Evolutionary conservation across 2,113 vertebrate genomes (phyloP).

Genomic region (Phaethon lepturus): DNA sequence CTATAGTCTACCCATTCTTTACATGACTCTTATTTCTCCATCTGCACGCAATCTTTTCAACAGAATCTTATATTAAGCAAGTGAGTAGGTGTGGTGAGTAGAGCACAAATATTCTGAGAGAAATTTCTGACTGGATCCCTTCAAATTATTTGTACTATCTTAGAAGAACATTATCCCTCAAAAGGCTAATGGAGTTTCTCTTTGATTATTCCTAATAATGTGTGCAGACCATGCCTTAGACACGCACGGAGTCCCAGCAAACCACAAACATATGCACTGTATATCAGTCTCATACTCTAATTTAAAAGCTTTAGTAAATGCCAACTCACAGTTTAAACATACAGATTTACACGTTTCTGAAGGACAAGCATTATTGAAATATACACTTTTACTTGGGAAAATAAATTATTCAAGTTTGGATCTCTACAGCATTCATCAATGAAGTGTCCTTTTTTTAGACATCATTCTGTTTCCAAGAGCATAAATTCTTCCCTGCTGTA

Average conservation of each 20-base stretch:
- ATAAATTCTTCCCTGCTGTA: not conserved
- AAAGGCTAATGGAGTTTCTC: not conserved
- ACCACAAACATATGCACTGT: not conserved
- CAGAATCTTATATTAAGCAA: not conserved
- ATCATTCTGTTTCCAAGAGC: not conserved
- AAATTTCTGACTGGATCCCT: slow-evolving; percentile 30
- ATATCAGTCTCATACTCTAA: not conserved
- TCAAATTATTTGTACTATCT: not conserved
- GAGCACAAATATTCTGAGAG: slow-evolving; percentile 48
- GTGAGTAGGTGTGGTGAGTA: not conserved
- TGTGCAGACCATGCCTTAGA: not conserved
- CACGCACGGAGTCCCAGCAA: not conserved
- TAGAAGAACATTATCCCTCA: not conserved
- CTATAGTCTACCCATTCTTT: not conserved
- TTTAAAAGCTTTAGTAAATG: not conserved
- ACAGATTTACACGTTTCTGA: not conserved
- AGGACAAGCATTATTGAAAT: not conserved
- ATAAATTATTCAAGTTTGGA: not conserved
- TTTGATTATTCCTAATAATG: not conserved
- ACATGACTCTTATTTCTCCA: not conserved
- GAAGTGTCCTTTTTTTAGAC: not conserved
- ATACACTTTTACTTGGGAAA: not conserved
- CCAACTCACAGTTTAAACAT: not conserved
- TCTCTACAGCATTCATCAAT: not conserved
- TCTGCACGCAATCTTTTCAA: not conserved